Evolutionary conservation across 2,797 vertebrate species (phyloP).

Genomic region (Pangasius larnaudii): DNA sequence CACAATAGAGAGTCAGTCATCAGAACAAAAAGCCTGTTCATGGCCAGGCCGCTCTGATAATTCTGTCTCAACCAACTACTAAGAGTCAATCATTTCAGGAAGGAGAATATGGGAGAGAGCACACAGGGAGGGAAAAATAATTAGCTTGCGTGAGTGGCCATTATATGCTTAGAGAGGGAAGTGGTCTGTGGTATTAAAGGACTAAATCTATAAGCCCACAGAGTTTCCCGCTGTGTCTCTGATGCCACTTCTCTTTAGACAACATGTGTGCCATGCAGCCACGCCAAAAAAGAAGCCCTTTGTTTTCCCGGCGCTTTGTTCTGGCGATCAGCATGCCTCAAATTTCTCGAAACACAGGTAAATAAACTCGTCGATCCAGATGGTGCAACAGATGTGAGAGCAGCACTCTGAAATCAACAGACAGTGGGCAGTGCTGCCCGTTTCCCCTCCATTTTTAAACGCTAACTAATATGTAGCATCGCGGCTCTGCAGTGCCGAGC

Average conservation of each 20-base stretch:
- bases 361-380: slow-evolving; percentile 98
- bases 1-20: background rate
- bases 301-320: slow-evolving; percentile 95
- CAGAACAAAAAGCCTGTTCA: background rate
- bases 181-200: slow-evolving; percentile 94
- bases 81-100: slow-evolving; percentile 63
- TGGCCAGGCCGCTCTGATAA: slow-evolving; percentile 10
- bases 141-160: slow-evolving; percentile 93
- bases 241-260: slow-evolving; percentile 99
- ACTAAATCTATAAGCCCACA: slow-evolving; percentile 90
- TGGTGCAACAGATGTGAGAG: slow-evolving; percentile 99
- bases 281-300: slow-evolving; percentile 96
- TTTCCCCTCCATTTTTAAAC: slow-evolving; percentile 79
- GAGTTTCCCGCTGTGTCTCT: slow-evolving; percentile 97
- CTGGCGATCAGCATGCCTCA: slow-evolving; percentile 91
- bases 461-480: slow-evolving; percentile 91
- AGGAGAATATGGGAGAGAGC: slow-evolving; percentile 57
- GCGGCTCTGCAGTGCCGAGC: slow-evolving; percentile 86
- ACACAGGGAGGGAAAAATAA: slow-evolving; percentile 79
- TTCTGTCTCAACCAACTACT: slow-evolving; percentile 71
- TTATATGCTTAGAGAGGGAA: slow-evolving; percentile 92
- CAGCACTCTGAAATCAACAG: slow-evolving; percentile 92
- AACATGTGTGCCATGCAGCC: slow-evolving; percentile 96
- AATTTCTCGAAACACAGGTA: slow-evolving; percentile 97
- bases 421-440: slow-evolving; percentile 83